A percentile compares a stretch with the other conserved stretches of the same genome.
Conservation (phyloP, 2,113 vertebrate species). For the Cebus imitator region DNA sequence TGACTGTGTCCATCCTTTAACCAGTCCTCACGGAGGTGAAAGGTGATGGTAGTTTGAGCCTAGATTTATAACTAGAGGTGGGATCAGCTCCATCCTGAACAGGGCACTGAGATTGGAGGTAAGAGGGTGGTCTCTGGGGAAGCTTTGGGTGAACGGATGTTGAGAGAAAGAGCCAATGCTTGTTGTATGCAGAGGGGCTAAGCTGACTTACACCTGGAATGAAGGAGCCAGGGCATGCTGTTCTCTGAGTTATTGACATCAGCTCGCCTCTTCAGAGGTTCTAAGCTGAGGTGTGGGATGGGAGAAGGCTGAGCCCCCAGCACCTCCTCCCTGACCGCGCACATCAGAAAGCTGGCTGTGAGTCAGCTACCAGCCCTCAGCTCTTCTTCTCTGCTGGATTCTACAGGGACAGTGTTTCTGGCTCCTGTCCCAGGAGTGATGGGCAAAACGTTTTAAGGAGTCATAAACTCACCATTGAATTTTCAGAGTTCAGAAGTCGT, state of each 20-base stretch:
- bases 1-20: neutral
- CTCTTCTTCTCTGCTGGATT: neutral
- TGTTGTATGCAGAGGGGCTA: rapidly evolving
- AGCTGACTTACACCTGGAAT: neutral
- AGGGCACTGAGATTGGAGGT: neutral
- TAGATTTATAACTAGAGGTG: neutral
- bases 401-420: neutral
- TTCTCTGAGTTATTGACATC: neutral
- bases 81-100: too few species aligned
- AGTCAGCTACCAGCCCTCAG: too few species aligned
- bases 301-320: neutral
- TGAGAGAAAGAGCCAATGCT: neutral
- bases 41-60: neutral
- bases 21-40: too few species aligned
- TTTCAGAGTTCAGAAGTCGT: neutral
- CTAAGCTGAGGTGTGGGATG: neutral
- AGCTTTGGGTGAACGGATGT: neutral
- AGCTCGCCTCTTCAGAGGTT: neutral
- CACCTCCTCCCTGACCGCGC: rapidly evolving
- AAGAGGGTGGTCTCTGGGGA: neutral
- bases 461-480: neutral
- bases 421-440: neutral
- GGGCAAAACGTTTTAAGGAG: neutral
- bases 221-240: rapidly evolving
- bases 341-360: neutral